These are phyloP conservation scores for Trichacis sp. DNA, from an alignment of 2,888 invertebrate species.

Conservation along the genomic window DNA sequence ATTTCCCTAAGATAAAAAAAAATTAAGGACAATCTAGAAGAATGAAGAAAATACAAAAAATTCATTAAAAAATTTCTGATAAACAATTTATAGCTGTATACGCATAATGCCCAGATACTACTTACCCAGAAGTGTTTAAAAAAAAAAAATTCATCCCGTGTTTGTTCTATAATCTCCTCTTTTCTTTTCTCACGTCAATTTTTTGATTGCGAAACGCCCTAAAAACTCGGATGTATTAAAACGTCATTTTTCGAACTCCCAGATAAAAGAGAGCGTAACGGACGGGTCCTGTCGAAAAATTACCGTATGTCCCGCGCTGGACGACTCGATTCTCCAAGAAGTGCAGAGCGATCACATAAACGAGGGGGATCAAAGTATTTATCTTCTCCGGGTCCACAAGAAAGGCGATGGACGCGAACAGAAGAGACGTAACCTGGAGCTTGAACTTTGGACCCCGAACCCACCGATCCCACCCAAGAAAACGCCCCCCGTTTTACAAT, in stretches of 20 bases:
- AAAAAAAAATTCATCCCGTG: too few species aligned
- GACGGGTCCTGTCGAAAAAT: conserved; percentile 53
- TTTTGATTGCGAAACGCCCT: neutral
- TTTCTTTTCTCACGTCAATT: neutral
- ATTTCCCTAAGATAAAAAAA: too few species aligned
- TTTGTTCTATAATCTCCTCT: too few species aligned
- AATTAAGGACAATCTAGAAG: too few species aligned
- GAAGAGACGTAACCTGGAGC: conserved; percentile 56
- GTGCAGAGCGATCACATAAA: conserved; percentile 58
- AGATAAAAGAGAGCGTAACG: conserved; percentile 12
- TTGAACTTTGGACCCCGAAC: conserved; percentile 61
- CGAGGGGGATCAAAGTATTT: conserved; percentile 56
- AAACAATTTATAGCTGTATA: too few species aligned
- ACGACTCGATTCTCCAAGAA: conserved; percentile 48
- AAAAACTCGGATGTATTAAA: neutral
- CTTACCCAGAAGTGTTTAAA: too few species aligned
- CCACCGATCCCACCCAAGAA: conserved; percentile 40
- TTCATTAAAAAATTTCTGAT: too few species aligned
- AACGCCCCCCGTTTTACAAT: conserved; percentile 13
- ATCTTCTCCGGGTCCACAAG: conserved; percentile 59
- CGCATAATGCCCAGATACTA: too few species aligned
- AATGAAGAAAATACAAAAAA: too few species aligned
- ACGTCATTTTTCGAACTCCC: conserved; percentile 10
- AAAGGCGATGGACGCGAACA: conserved; percentile 42
- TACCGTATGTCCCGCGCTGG: conserved; percentile 54